Evolutionary conservation across 2,888 invertebrate species (phyloP), one percentile per base, ranked within the genome.

Genomic region (Caenorhabditis sp.): DNA sequence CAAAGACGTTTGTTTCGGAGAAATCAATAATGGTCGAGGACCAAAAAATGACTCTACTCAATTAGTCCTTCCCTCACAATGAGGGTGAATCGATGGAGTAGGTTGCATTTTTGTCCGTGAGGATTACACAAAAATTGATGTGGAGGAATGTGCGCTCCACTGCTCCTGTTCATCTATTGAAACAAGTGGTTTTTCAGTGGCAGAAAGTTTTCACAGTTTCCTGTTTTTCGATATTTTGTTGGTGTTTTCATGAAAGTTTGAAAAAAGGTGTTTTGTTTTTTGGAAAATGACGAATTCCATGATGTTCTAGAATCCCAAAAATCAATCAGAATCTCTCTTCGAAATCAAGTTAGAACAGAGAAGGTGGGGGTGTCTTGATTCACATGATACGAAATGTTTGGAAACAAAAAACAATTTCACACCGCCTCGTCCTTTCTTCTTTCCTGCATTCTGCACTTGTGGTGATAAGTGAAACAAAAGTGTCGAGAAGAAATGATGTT

Each of bases 351-450:
- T 61, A 56, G 47, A 64, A 74, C 56, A 74, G 35, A 47, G 31
- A 47, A 28, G 38, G 26, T n/a, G 16, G n/a, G 35, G 22, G 10
- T 26, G 10, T 54, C 24, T 38, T 75, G 66, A 66, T 66, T 75
- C 75, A 68, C 59, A 58, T 68, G 66, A 75, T 66, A 75, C 59
- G 63, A 54, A 54, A 38, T 19, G 47, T 64, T 41, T 64, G 26
- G 61, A 63, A 61, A 41, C 38, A 54, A 49, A 76, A 66, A 76
- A 76, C 75, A 75, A 35, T 75, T 75, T 56, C 24, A 66, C 24
- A 66, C 61, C n/a, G 54, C 64, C 41, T n/a, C 58, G 49, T 19
- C 19, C 47, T 47, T 28, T 63, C 28, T 19, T 51, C 16, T 24
- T 38, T 68, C 22, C 19, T 47, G 28, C 8, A 7, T 12, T 7